phyloP scores from a whole-genome alignment of 2,888 invertebrate species.

The Exocentrus adspersus region DNA sequence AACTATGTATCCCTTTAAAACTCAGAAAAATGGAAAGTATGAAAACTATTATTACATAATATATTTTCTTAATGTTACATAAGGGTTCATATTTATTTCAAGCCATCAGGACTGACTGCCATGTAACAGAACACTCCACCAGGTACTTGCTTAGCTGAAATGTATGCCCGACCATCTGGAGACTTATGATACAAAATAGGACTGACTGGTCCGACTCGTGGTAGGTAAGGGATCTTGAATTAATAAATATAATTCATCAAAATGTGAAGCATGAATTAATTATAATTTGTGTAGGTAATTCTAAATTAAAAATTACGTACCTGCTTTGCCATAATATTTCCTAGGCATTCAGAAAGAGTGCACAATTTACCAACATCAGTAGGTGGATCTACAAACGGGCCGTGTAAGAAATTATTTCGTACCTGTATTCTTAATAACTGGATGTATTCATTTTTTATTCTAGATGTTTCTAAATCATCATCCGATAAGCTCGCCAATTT shows the following conservation, averaged over 20 bases:
- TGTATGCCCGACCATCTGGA: conserved; percentile 67
- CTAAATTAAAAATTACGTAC: conserved; percentile 34
- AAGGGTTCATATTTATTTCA: conserved; percentile 39
- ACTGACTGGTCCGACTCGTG: conserved; percentile 66
- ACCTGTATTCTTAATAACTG: conserved; percentile 67
- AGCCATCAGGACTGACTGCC: conserved; percentile 66
- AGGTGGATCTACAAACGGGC: conserved; percentile 65
- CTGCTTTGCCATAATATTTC: conserved; percentile 59
- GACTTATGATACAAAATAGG: conserved; percentile 66
- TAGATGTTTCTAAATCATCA: conserved; percentile 62
- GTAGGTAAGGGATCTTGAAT: conserved; percentile 65
- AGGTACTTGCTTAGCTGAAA: conserved; percentile 66
- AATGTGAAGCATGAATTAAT: too few relatives aligned
- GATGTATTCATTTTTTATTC: conserved; percentile 66
- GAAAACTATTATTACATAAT: too few relatives aligned
- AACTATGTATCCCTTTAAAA: too few relatives aligned
- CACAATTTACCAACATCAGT: conserved; percentile 59
- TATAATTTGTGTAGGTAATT: neutral
- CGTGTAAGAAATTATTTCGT: conserved; percentile 63
- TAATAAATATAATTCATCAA: too few relatives aligned
- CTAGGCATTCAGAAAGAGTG: conserved; percentile 64
- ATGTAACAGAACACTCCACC: conserved; percentile 68
- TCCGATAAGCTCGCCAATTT: conserved; percentile 64
- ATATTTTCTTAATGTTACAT: neutral
- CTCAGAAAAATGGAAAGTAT: too few relatives aligned